Percentiles rank a stretch among this genome's conserved stretches.
Conservation (phyloP, 1,140 invertebrate species). For the Drosophila nikananu region DNA sequence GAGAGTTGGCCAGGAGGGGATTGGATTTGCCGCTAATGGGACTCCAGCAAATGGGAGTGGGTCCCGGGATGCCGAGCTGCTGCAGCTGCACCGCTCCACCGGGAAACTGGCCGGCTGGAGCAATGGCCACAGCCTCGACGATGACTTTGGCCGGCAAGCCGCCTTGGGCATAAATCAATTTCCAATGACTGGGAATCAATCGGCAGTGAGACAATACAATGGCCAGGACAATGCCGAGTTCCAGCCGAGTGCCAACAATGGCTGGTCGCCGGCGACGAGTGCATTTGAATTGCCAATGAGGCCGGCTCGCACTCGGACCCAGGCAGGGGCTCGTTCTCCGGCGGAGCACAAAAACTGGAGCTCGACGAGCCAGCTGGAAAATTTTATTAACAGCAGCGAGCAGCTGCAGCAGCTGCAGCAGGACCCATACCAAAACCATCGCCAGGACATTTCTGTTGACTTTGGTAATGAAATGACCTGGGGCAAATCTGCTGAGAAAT, state of each 20-base stretch:
- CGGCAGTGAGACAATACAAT: slow-evolving; percentile 75
- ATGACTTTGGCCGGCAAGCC: slow-evolving; percentile 26
- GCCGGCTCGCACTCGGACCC: slow-evolving; percentile 7
- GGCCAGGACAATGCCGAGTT: slow-evolving; percentile 52
- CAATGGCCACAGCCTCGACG: slow-evolving; percentile 55
- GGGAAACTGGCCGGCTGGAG: slow-evolving; percentile 20
- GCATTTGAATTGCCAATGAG: slow-evolving; percentile 58
- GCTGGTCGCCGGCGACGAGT: slow-evolving; percentile 29
- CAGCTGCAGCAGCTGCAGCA: slow-evolving; percentile 29
- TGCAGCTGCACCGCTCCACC: slow-evolving; percentile 9
- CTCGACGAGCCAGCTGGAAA: slow-evolving; percentile 71
- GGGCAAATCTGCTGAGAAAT: slow-evolving; percentile 74
- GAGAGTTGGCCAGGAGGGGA: slow-evolving; percentile 35
- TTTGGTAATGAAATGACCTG: slow-evolving; percentile 81
- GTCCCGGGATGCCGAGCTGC: not conserved
- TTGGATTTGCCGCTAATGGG: slow-evolving; percentile 11
- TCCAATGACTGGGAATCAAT: slow-evolving; percentile 74
- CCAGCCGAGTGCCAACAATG: slow-evolving; percentile 42
- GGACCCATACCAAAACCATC: slow-evolving; percentile 15
- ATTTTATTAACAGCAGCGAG: slow-evolving; percentile 75
- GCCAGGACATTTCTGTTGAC: slow-evolving; percentile 69
- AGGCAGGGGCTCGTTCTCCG: slow-evolving; percentile 25
- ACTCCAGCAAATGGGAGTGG: slow-evolving; percentile 6
- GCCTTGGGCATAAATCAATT: slow-evolving; percentile 76
- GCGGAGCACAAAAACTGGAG: slow-evolving; percentile 63